A percentile compares a stretch with the other conserved stretches of the same genome.
Conservation (phyloP, 1,140 invertebrate genomes). For the Akabosia matsudoensis region DNA sequence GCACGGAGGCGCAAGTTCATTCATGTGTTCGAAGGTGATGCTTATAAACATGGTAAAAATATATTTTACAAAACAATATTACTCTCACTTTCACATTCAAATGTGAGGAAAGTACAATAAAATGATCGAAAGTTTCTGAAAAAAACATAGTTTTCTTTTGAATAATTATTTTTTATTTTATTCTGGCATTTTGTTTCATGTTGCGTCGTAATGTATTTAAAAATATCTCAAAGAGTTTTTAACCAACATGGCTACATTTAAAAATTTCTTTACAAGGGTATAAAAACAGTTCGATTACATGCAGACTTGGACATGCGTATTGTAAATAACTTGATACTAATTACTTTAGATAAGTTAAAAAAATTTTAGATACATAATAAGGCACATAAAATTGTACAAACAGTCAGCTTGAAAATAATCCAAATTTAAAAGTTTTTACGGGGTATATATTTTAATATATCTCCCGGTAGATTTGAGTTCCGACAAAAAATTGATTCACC, state of each 20-base stretch:
- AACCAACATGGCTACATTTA: not conserved
- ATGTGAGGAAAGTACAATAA: conserved; percentile 19
- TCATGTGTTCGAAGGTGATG: conserved; percentile 13
- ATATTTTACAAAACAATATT: no score
- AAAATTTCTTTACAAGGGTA: conserved; percentile 5
- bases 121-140: no score
- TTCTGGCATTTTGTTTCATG: not conserved
- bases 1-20: no score
- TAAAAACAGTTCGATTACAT: no score
- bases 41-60: conserved; percentile 23
- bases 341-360: no score
- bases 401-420: not conserved
- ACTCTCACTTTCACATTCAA: not conserved
- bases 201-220: not conserved
- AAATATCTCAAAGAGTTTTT: not conserved
- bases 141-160: no score
- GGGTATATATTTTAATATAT: not conserved
- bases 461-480: not conserved
- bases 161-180: no score
- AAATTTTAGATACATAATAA: conserved; percentile 17
- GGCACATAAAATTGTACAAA: conserved; percentile 17
- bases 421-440: not conserved
- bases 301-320: no score
- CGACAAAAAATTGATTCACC: not conserved
- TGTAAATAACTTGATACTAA: no score